Percentiles rank a stretch among this genome's conserved stretches.
phyloP scores from a whole-genome alignment of 2,113 vertebrate species.

The Limanda limanda region DNA sequence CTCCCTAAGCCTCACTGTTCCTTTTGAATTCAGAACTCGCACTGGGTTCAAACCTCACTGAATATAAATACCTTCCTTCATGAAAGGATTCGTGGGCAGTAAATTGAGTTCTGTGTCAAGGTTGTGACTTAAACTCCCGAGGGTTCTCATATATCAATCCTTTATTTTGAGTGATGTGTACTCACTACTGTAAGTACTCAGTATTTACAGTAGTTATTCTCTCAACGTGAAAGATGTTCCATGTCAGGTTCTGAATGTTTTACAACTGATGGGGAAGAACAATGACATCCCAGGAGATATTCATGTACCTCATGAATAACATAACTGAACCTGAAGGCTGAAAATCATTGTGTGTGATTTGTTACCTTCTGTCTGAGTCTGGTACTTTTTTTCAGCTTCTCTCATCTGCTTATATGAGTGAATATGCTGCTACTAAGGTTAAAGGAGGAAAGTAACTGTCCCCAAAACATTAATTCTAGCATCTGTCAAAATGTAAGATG shows the following conservation, averaged over 20 bases:
- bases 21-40: neutral
- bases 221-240: neutral
- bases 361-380: neutral
- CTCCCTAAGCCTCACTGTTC: too few species aligned
- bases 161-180: conserved; percentile 44
- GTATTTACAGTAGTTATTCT: conserved; percentile 25
- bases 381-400: neutral
- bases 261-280: neutral
- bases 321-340: conserved; percentile 8
- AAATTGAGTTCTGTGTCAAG: conserved; percentile 9
- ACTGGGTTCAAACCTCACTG: conserved; percentile 15
- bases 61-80: conserved; percentile 32
- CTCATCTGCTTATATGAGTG: neutral
- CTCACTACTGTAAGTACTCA: too few species aligned
- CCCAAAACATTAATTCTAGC: too few species aligned
- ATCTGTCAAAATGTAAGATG: too few species aligned
- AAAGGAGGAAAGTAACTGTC: neutral
- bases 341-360: conserved; percentile 16
- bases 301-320: conserved; percentile 17
- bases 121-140: conserved; percentile 32
- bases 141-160: conserved; percentile 28
- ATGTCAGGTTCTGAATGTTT: conserved; percentile 8
- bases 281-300: conserved; percentile 10
- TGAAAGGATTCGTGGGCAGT: conserved; percentile 10
- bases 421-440: neutral